These are phyloP conservation scores for Cydia amplana DNA, from an alignment of 1,140 invertebrate species.

Conservation along the genomic window DNA sequence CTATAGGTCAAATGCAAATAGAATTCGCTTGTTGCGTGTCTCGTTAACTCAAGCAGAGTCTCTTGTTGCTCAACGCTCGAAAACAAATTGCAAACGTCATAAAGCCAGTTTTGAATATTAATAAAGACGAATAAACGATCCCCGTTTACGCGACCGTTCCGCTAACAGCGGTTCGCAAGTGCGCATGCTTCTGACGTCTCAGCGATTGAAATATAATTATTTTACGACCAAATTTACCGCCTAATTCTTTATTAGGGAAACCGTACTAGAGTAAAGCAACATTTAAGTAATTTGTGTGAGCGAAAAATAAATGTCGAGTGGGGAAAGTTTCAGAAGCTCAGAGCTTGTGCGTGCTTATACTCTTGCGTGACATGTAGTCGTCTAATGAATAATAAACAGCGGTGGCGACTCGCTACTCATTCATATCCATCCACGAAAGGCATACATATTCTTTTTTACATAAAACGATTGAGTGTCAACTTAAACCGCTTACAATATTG, in stretches of 20 bases:
- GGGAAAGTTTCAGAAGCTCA: slow-evolving; percentile 69
- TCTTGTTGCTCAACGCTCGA: slow-evolving; percentile 56
- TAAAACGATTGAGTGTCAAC: slow-evolving; percentile 65
- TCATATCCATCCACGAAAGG: slow-evolving; percentile 71
- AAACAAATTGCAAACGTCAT: slow-evolving; percentile 72
- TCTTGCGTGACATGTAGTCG: slow-evolving; percentile 73
- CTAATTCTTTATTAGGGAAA: slow-evolving; percentile 25
- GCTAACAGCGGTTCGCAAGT: slow-evolving; percentile 55
- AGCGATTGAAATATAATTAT: slow-evolving; percentile 39
- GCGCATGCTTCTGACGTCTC: slow-evolving; percentile 42
- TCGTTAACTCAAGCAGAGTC: slow-evolving; percentile 51
- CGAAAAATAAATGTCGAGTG: slow-evolving; percentile 51
- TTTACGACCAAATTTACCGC: slow-evolving; percentile 16
- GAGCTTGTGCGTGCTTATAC: slow-evolving; percentile 70
- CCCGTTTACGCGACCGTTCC: slow-evolving; percentile 52
- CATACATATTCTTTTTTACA: slow-evolving; percentile 64
- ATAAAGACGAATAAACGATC: slow-evolving; percentile 67
- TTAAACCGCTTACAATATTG: slow-evolving; percentile 60
- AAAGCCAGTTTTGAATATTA: slow-evolving; percentile 72
- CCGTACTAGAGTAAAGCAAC: slow-evolving; percentile 15
- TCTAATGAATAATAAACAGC: slow-evolving; percentile 78
- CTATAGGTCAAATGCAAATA: slow-evolving; percentile 74
- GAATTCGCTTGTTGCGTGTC: slow-evolving; percentile 68
- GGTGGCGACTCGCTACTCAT: slow-evolving; percentile 71
- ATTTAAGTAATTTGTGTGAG: slow-evolving; percentile 36